phyloP scores from a whole-genome alignment of 1,140 invertebrate species.

The Zaprionus tsacasi region DNA sequence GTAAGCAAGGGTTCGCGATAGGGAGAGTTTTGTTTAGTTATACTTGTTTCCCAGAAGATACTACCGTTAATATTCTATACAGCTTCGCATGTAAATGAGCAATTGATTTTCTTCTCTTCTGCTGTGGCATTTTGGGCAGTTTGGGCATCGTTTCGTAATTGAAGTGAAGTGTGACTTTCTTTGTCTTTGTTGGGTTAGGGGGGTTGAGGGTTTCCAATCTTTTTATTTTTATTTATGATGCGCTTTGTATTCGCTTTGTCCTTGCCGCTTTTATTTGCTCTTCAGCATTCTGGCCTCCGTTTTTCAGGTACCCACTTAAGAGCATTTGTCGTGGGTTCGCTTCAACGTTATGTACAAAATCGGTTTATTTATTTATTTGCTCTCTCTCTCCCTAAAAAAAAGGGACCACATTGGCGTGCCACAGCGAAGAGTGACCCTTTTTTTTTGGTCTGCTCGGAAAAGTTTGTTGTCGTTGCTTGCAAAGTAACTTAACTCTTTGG shows the following conservation, averaged over 20 bases:
- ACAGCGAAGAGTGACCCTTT: slow-evolving; percentile 51
- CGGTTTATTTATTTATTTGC: slow-evolving; percentile 77
- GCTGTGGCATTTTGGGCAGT: slow-evolving; percentile 54
- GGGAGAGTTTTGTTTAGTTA: not conserved
- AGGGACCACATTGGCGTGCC: slow-evolving; percentile 9
- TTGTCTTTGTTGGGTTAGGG: slow-evolving; percentile 31
- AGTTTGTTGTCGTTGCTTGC: slow-evolving; percentile 39
- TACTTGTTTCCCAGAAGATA: not conserved
- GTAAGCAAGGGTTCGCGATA: not conserved
- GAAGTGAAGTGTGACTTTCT: slow-evolving; percentile 64
- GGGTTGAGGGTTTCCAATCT: slow-evolving; percentile 31
- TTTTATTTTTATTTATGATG: slow-evolving; percentile 66
- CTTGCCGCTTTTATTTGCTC: slow-evolving; percentile 47
- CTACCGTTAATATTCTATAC: not conserved
- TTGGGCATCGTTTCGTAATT: slow-evolving; percentile 29
- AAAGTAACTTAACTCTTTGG: slow-evolving; percentile 71
- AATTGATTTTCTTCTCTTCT: slow-evolving; percentile 62
- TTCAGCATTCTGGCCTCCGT: slow-evolving; percentile 31
- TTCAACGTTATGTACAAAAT: slow-evolving; percentile 50
- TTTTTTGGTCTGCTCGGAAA: not conserved
- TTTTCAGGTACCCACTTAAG: slow-evolving; percentile 57
- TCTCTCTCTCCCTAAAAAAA: slow-evolving; percentile 15
- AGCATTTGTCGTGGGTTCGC: slow-evolving; percentile 35
- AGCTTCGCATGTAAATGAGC: slow-evolving; percentile 20
- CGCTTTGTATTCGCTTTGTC: slow-evolving; percentile 61